phyloP scores from a whole-genome alignment of 2,888 invertebrate species.

The Leucophora obtusa region DNA sequence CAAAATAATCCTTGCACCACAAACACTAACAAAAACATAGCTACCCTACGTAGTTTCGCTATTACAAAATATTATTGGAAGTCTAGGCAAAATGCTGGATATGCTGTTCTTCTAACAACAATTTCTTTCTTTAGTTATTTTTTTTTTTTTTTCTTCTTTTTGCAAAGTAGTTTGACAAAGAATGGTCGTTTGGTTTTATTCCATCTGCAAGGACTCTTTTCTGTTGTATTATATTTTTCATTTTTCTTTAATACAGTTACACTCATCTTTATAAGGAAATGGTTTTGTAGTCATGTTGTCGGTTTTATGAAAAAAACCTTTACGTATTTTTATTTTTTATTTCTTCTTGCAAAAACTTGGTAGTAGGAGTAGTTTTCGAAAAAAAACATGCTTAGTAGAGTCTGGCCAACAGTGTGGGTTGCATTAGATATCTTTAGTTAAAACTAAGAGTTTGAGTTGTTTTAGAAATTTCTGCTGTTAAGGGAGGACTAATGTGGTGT shows the following conservation, averaged over 20 bases:
- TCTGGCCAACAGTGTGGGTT: background rate
- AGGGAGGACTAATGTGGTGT: background rate
- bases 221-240: background rate
- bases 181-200: slow-evolving; percentile 1
- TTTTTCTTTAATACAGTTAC: background rate
- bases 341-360: background rate
- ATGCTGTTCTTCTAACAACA: background rate
- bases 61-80: background rate
- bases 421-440: background rate
- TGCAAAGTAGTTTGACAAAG: background rate
- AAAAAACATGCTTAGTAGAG: background rate
- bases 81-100: background rate
- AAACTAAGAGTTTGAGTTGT: background rate
- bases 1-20: background rate
- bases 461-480: background rate
- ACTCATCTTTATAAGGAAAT: background rate
- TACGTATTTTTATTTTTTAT: background rate
- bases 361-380: background rate
- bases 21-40: background rate
- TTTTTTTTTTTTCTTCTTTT: too few relatives aligned
- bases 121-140: too few relatives aligned
- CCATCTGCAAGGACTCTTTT: slow-evolving; percentile 1
- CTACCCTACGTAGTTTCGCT: background rate
- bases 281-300: background rate
- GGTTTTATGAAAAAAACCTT: background rate